These are phyloP conservation scores for Nipponacmea schrenckii DNA, from an alignment of 2,888 invertebrate genomes.

Conservation along the genomic window DNA sequence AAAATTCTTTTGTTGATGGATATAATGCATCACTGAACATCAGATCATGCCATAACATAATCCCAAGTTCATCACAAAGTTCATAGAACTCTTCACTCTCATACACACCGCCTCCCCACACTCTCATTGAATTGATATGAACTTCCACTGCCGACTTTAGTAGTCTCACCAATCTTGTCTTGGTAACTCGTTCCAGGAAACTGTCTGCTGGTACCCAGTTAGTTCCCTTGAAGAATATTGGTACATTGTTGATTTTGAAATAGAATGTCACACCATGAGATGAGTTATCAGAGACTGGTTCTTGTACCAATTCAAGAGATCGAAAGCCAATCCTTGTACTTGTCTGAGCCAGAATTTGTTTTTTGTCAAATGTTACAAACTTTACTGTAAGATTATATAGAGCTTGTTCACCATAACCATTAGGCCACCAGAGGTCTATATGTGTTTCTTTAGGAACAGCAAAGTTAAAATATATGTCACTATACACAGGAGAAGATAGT, in stretches of 20 bases:
- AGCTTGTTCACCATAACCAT: slow-evolving; percentile 77
- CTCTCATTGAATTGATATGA: slow-evolving; percentile 92
- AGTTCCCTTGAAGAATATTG: slow-evolving; percentile 92
- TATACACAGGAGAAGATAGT: too few relatives aligned
- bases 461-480: too few relatives aligned
- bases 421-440: slow-evolving; percentile 91
- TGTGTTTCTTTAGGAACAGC: slow-evolving; percentile 16
- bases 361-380: slow-evolving; percentile 64
- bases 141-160: slow-evolving; percentile 78
- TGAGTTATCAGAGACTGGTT: slow-evolving; percentile 68
- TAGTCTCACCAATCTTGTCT: slow-evolving; percentile 74
- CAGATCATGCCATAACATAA: slow-evolving; percentile 97
- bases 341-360: slow-evolving; percentile 66
- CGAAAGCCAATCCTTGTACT: slow-evolving; percentile 83
- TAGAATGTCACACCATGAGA: slow-evolving; percentile 75
- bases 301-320: slow-evolving; percentile 84
- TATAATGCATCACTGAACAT: slow-evolving; percentile 98
- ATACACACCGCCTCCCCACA: slow-evolving; percentile 96
- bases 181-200: slow-evolving; percentile 79
- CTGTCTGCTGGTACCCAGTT: slow-evolving; percentile 92
- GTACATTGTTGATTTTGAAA: slow-evolving; percentile 86
- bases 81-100: slow-evolving; percentile 89
- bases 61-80: slow-evolving; percentile 86
- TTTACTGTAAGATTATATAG: slow-evolving; percentile 74
- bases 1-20: slow-evolving; percentile 79